Base-by-base conservation (phyloP, 2,888 invertebrate genomes). In the Pseudoips prasinana region DNA sequence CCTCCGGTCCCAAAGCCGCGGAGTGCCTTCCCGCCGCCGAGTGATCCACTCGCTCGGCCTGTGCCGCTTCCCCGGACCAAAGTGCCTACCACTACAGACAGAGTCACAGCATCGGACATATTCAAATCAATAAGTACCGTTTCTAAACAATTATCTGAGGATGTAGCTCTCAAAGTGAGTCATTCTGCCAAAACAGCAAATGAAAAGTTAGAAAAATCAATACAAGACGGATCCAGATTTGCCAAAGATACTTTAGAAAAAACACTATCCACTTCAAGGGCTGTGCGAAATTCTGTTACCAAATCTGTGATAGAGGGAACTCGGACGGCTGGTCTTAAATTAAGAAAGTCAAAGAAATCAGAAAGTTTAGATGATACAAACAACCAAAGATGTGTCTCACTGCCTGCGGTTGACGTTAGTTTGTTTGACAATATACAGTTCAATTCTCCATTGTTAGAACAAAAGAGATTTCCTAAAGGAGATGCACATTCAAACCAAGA, bases 351-450 rank as follows among this genome's bases (percentile, higher is more conserved):
- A 1, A 83, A 69, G 43, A 86, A 73, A 52, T 14, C 40, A 10
- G 80, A 77, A 1, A 49, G 32, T 22, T 26, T 29, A 7, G 67
- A 66, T 22, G 63, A 65, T 10, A 43, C 34, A 5, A 69, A 75
- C 8, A 53, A 70, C 14, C 83, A 85, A 20, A 77, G 91, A 40
- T 90, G 90, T 64, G 83, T 89, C 1, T 91, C 91, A 0, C 81
- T 92, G 87, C 91, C 92, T 6, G 78, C 73, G 9, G 85, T 81
- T 22, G 90, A 91, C 57, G 84, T 90, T 3, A 86, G 89, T 60
- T 77, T 92, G 7, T 94, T 94, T 81, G 91, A 91, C 55, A 90
- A 90, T 25, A 91, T 93, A 42, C 90, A 90, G 43, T 93, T 93
- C 58, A 90, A 91, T 49, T 92, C 92, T 8, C 93, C 93, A 1